Conservation (phyloP, 2,113 vertebrate genomes). For the Prolemur simus region DNA sequence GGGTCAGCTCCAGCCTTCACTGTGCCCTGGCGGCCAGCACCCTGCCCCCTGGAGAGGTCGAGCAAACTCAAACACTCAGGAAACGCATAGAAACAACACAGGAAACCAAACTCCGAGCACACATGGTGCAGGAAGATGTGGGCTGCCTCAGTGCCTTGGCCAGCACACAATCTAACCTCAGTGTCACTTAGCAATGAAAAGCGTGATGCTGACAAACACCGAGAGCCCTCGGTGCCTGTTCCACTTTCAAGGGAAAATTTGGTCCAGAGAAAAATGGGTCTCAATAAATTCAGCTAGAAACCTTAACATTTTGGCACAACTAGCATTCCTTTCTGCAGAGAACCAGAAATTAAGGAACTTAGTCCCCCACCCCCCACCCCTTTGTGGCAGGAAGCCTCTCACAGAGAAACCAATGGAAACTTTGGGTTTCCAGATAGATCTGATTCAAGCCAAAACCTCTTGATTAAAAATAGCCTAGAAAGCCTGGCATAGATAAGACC, state of each 20-base stretch:
- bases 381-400: background rate
- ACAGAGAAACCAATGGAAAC: background rate
- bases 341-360: background rate
- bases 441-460: background rate
- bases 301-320: background rate
- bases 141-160: background rate
- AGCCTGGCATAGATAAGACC: background rate
- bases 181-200: background rate
- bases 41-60: background rate
- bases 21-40: background rate
- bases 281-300: background rate
- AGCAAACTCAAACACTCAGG: background rate
- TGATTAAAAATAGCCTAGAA: background rate
- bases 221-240: rapidly evolving
- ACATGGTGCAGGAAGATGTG: background rate
- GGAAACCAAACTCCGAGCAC: background rate
- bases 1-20: background rate
- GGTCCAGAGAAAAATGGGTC: background rate
- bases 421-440: background rate
- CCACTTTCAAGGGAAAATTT: background rate
- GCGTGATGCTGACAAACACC: no score
- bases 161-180: background rate
- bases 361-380: background rate
- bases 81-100: background rate
- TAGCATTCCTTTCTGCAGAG: background rate